Base-by-base conservation (phyloP, 2,113 vertebrate genomes). In the Scomber scombrus region DNA sequence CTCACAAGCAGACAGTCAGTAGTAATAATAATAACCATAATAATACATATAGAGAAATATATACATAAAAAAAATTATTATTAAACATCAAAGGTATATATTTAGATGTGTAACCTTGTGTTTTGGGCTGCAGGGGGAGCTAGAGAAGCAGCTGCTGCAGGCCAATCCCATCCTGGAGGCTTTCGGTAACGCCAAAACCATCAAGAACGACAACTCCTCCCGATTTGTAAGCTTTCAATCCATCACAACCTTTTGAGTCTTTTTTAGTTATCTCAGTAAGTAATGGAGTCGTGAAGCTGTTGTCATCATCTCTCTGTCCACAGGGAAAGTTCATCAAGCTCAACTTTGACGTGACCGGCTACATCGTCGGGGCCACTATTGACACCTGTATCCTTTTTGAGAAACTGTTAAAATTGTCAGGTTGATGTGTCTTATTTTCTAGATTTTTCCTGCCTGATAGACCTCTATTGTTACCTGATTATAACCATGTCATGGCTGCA, bases 131-230 rank as follows among this genome's bases (percentile, higher is more conserved):
- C 23, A 99, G 98, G 97, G 97, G 49, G 98, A 99, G 91, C 95
- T 99, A 79, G 98, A 99, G 80, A 96, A 98, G 70, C 97, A 99
- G 89, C 96, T 99, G 76, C 95, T 99, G 65, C 97, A 99, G 93
- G 97, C 98, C 0, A 99, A 99, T 82, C 98, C 98, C 73, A 98
- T 99, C 83, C 92, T 99, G 93, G 98, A 99, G 88, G 98, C 97
- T 1, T 99, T 99, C 1, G 98, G 98, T 82, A 99, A 99, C 3
- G 98, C 97, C 10, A 99, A 99, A 91, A 99, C 98, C 67, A 97
- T 98, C 93, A 99, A 99, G 91, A 99, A 99, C 1, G 98, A 99
- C 92, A 99, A 99, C 93, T 99, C 98, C 21, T 99, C 98, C 2
- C 95, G 97, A 89, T 99, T 99, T 75, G 97, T 99, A 68, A 4